Evolutionary conservation across 92 coral and sea anemone genomes (phyloP).

Genomic region (Metridium senile): DNA sequence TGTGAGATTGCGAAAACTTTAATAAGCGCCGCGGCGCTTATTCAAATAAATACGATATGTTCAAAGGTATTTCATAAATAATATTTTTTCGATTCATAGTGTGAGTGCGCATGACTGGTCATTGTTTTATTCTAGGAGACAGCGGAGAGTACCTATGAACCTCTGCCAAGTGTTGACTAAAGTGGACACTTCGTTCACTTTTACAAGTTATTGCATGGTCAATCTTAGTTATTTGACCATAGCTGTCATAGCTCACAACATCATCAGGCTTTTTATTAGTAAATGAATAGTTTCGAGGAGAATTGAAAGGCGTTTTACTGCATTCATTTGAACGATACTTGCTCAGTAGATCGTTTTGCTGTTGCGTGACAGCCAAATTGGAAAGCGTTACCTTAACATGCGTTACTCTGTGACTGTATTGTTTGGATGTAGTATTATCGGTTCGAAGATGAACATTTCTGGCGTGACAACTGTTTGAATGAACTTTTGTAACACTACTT

Average conservation of each 20-base stretch:
- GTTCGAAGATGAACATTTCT: neutral
- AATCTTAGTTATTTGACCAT: neutral
- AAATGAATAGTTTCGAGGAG: neutral
- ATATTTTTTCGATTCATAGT: no score
- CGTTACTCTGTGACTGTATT: neutral
- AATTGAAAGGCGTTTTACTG: neutral
- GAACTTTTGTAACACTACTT: neutral
- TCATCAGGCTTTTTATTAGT: neutral
- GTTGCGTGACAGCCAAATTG: neutral
- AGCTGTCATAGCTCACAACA: neutral
- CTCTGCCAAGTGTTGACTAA: slow-evolving; percentile 79
- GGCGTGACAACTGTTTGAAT: neutral
- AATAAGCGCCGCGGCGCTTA: no score
- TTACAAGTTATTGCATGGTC: neutral
- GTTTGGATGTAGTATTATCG: neutral
- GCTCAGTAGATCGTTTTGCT: neutral
- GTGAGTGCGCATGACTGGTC: no score
- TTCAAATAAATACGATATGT: no score
- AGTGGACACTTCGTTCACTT: slow-evolving; percentile 56
- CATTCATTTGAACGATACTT: neutral
- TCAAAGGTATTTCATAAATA: no score
- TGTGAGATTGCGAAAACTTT: no score
- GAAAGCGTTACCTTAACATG: slow-evolving; percentile 4
- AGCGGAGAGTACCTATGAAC: slow-evolving; percentile 73
- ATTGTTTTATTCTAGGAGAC: neutral